These are phyloP conservation scores for Kobus ellipsiprymnus DNA, from an alignment of 2,113 vertebrate species.

Conservation along the genomic window DNA sequence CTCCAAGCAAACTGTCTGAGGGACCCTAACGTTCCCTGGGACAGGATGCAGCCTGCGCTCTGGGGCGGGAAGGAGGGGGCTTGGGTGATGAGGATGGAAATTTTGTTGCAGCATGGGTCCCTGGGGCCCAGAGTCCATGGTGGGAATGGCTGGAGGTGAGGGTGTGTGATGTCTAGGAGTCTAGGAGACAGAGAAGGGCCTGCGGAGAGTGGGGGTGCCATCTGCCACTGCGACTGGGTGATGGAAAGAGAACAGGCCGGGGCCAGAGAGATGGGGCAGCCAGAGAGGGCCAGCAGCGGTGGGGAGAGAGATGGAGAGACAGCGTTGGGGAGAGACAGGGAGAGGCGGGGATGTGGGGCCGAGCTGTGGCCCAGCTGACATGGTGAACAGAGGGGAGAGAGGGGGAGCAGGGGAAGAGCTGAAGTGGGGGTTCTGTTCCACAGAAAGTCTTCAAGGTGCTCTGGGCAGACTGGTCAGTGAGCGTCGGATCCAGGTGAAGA, in stretches of 20 bases:
- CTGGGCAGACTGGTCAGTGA: not conserved
- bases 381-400: not conserved
- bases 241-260: not conserved
- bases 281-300: not conserved
- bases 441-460: not conserved
- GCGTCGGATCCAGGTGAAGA: not conserved
- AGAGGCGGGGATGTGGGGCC: not conserved
- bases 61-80: not conserved
- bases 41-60: slow-evolving; percentile 58
- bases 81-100: slow-evolving; percentile 25
- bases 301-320: not conserved
- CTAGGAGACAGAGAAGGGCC: not conserved
- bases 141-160: slow-evolving; percentile 17
- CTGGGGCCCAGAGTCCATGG: not conserved
- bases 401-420: not conserved
- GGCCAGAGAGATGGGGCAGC: not conserved
- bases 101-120: slow-evolving; percentile 16
- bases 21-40: slow-evolving; percentile 28
- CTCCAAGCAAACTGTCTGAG: slow-evolving; percentile 50
- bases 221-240: not conserved
- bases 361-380: not conserved
- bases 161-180: not conserved
- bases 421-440: not conserved
- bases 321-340: not conserved
- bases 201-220: not conserved